A percentile compares a stretch with the other conserved stretches of the same genome.
Evolutionary conservation across 2,888 invertebrate genomes (phyloP).

Genomic region (Linnaemya vulpina): DNA sequence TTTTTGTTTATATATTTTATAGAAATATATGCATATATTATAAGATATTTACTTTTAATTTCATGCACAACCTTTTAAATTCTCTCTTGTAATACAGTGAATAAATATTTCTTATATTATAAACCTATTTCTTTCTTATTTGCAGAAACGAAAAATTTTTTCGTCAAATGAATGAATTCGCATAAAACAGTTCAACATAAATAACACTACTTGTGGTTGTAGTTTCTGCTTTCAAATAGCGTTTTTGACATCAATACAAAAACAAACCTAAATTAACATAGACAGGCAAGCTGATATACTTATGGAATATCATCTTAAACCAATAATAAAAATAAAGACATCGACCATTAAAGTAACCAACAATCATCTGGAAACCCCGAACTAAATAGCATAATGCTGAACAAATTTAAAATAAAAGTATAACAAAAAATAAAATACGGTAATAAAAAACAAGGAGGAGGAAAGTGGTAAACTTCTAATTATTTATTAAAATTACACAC

Average conservation of each 20-base stretch:
- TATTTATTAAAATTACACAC: slow-evolving; percentile 47
- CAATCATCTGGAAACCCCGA: slow-evolving; percentile 55
- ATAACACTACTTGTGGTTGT: slow-evolving; percentile 16
- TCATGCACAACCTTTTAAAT: too few species aligned
- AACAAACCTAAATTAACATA: background rate
- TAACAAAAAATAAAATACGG: slow-evolving; percentile 18
- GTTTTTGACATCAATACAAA: slow-evolving; percentile 28
- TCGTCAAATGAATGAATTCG: slow-evolving; percentile 14
- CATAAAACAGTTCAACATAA: slow-evolving; percentile 10
- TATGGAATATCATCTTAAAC: slow-evolving; percentile 18
- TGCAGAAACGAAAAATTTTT: slow-evolving; percentile 30
- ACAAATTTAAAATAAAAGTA: slow-evolving; percentile 32
- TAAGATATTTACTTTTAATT: too few species aligned
- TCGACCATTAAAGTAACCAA: slow-evolving; percentile 40
- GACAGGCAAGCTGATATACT: slow-evolving; percentile 8
- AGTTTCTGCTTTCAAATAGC: slow-evolving; percentile 34
- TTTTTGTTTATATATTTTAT: too few species aligned
- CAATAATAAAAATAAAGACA: slow-evolving; percentile 18
- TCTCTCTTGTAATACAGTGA: too few species aligned
- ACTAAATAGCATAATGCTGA: slow-evolving; percentile 35
- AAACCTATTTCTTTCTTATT: slow-evolving; percentile 5
- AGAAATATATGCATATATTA: too few species aligned
- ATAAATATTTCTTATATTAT: background rate
- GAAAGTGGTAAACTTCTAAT: slow-evolving; percentile 41
- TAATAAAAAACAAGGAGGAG: slow-evolving; percentile 22